Conservation (phyloP, 2,888 invertebrate genomes). For the Dynastes maya region DNA sequence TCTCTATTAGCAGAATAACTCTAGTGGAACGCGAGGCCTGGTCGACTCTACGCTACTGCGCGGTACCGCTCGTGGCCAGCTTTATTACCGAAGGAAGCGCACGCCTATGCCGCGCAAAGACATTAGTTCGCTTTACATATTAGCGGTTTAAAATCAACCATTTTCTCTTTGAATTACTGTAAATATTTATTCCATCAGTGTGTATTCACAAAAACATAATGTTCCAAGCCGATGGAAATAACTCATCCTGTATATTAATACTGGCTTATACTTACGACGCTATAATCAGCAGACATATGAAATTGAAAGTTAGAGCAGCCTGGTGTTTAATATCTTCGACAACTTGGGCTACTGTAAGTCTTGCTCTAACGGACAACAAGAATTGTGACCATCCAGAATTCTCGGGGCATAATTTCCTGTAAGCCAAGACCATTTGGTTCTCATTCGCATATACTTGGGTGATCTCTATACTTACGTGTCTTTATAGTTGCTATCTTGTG, state of each 20-base stretch:
- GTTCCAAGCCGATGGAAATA: no score
- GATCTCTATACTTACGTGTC: conserved; percentile 22
- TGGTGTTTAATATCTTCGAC: conserved; percentile 79
- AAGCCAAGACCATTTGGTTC: background rate
- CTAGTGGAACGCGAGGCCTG: no score
- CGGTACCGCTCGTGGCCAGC: no score
- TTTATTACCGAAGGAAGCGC: no score
- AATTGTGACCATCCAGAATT: conserved; percentile 75
- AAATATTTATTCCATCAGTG: no score
- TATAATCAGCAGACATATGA: conserved; percentile 79
- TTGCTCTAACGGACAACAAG: conserved; percentile 77
- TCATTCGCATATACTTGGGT: background rate
- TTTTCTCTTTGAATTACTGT: no score
- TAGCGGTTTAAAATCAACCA: no score
- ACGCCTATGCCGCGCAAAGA: no score
- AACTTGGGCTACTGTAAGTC: conserved; percentile 82
- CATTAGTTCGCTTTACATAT: no score
- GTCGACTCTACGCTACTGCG: no score
- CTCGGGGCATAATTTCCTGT: conserved; percentile 16
- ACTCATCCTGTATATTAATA: background rate
- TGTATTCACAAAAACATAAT: no score
- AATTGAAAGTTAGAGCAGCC: conserved; percentile 84
- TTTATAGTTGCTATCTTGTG: conserved; percentile 54
- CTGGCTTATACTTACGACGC: conserved; percentile 74
- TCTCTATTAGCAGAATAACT: no score